Conservation (phyloP, 2,113 vertebrate species). For the Oryzias melastigma region DNA sequence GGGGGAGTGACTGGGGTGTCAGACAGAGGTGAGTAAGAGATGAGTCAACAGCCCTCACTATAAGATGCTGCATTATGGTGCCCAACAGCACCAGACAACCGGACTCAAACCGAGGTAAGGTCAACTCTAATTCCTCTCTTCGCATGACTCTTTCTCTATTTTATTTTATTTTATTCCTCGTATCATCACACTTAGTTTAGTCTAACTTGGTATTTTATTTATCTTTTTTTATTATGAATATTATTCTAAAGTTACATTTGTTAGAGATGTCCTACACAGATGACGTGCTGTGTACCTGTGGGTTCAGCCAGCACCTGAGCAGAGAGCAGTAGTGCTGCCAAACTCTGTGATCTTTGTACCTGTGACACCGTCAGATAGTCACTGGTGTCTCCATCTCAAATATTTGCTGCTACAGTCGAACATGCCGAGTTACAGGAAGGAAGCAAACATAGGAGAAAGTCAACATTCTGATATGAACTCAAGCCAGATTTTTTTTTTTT, state of each 20-base stretch:
- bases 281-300: too few species aligned
- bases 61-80: slow-evolving; percentile 67
- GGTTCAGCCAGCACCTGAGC: background rate
- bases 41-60: slow-evolving; percentile 72
- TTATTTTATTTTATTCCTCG: background rate
- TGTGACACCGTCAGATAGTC: slow-evolving; percentile 7
- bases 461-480: slow-evolving; percentile 11
- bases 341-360: slow-evolving; percentile 50
- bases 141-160: background rate
- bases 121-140: slow-evolving; percentile 24
- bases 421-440: slow-evolving; percentile 4
- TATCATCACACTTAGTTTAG: too few species aligned
- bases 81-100: slow-evolving; percentile 38
- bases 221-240: too few species aligned
- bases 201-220: too few species aligned
- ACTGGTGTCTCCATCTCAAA: slow-evolving; percentile 38
- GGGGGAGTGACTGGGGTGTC: slow-evolving; percentile 9
- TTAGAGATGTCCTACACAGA: too few species aligned
- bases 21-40: slow-evolving; percentile 69
- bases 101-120: slow-evolving; percentile 60
- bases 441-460: slow-evolving; percentile 4
- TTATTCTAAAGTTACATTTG: too few species aligned
- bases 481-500: background rate
- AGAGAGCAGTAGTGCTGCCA: background rate
- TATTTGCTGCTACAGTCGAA: slow-evolving; percentile 40